Evolutionary conservation across 2,113 vertebrate genomes (phyloP).

Genomic region (Pontoporia blainvillei): DNA sequence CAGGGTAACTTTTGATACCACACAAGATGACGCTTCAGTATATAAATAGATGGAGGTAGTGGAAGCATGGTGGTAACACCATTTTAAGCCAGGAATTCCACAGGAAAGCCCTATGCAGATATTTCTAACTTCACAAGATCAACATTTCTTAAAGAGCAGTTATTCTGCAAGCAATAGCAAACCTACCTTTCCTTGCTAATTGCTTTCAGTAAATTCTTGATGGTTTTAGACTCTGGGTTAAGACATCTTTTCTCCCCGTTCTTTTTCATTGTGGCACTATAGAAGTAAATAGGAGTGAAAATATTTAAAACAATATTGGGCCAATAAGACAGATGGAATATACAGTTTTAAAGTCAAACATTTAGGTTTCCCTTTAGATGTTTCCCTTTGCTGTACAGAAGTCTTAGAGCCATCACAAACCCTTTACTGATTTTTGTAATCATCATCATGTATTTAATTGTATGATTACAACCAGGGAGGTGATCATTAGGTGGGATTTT

Average conservation of each 20-base stretch:
- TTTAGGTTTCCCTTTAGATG: background rate
- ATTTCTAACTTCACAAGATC: background rate
- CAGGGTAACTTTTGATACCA: background rate
- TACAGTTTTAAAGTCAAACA: background rate
- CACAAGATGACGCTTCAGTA: background rate
- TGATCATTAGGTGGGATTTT: background rate
- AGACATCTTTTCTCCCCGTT: constrained; percentile 48
- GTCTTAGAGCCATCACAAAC: background rate
- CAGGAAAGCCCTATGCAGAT: background rate
- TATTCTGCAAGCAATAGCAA: background rate
- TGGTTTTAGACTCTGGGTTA: constrained; percentile 45
- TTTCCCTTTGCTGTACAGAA: background rate
- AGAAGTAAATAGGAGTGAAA: background rate
- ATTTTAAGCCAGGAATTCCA: background rate
- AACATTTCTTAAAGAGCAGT: constrained; percentile 3
- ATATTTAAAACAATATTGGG: background rate
- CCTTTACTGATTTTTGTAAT: background rate
- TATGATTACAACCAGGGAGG: background rate
- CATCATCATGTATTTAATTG: background rate
- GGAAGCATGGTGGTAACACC: background rate
- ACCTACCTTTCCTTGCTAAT: constrained; percentile 54
- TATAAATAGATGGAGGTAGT: background rate
- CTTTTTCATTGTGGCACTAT: constrained; percentile 64
- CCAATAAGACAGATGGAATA: background rate
- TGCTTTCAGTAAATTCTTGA: constrained; percentile 50